phyloP scores from a whole-genome alignment of 2,113 vertebrate species.

The Pituophis catenifer region DNA sequence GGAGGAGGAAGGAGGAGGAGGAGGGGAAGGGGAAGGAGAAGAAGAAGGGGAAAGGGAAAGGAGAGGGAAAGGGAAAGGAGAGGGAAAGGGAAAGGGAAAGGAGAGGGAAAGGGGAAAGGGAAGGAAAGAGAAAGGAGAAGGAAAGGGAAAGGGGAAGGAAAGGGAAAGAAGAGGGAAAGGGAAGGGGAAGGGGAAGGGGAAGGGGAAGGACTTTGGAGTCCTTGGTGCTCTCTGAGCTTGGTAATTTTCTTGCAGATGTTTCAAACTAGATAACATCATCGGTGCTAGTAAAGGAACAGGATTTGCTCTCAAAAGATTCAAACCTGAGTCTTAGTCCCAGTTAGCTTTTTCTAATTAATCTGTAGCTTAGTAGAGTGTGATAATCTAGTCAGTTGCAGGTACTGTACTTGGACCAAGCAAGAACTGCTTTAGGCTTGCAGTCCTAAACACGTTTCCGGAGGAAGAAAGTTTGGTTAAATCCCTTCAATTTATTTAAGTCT shows the following conservation, averaged over 20 bases:
- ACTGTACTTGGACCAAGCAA: background rate
- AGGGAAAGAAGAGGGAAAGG: rapidly evolving
- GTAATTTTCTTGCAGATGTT: background rate
- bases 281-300: background rate
- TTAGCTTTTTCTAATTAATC: background rate
- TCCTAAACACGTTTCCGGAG: background rate
- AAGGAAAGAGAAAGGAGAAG: rapidly evolving
- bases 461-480: background rate
- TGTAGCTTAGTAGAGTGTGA: background rate
- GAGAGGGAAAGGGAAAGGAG: too few species aligned
- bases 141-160: rapidly evolving
- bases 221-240: background rate
- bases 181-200: too few species aligned
- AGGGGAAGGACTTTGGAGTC: background rate
- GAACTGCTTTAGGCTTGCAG: background rate
- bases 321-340: background rate
- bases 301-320: background rate
- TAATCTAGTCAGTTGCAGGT: background rate
- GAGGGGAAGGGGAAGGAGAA: too few species aligned
- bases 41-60: rapidly evolving
- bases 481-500: background rate
- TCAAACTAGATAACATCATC: background rate
- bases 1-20: too few species aligned
- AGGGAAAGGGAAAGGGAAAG: too few species aligned
- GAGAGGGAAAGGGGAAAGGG: too few species aligned